Conservation (phyloP, 2,113 vertebrate species). For the Tretioscincus oriximinensis region DNA sequence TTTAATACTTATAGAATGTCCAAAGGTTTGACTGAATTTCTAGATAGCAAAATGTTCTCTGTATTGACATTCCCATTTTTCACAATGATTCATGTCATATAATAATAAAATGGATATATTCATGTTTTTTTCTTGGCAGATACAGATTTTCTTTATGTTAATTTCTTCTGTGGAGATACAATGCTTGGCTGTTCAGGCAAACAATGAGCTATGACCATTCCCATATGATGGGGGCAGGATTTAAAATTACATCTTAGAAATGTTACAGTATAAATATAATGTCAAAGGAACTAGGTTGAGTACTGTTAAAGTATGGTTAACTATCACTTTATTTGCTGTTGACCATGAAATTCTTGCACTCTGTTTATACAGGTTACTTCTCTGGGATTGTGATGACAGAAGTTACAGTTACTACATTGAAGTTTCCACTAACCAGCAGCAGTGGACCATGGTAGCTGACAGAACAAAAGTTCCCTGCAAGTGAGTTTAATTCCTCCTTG, state of each 20-base stretch:
- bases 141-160: too few relatives aligned
- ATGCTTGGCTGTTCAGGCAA: too few relatives aligned
- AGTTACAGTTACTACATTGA: constrained; percentile 97
- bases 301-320: not conserved
- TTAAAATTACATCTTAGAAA: not conserved
- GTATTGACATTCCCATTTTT: too few relatives aligned
- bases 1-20: too few relatives aligned
- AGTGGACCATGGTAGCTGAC: constrained; percentile 92
- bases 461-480: constrained; percentile 90
- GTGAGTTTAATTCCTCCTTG: constrained; percentile 68
- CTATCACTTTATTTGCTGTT: not conserved
- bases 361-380: constrained; percentile 79
- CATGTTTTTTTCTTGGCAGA: too few relatives aligned
- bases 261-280: not conserved
- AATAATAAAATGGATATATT: too few relatives aligned
- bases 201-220: too few relatives aligned
- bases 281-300: not conserved
- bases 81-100: too few relatives aligned
- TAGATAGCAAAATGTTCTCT: too few relatives aligned
- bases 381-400: constrained; percentile 98
- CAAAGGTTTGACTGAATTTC: too few relatives aligned
- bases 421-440: constrained; percentile 93
- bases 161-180: too few relatives aligned
- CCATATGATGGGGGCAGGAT: too few relatives aligned
- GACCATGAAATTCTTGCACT: not conserved